Evolutionary conservation across 2,113 vertebrate species (phyloP).

Genomic region (Willisornis vidua): DNA sequence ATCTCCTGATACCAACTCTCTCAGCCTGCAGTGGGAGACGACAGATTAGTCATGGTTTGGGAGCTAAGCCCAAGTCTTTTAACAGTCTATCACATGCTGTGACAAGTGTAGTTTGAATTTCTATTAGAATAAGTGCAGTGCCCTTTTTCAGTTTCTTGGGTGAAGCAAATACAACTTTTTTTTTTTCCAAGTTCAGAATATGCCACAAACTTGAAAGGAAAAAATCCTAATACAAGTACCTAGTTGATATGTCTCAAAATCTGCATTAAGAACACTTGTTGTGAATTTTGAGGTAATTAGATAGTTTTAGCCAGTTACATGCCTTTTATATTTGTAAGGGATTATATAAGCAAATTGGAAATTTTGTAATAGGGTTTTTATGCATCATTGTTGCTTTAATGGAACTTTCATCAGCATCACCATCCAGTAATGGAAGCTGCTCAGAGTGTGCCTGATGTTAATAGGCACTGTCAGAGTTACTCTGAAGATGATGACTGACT

Average conservation of each 20-base stretch:
- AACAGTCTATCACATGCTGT: slow-evolving; percentile 21
- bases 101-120: slow-evolving; percentile 17
- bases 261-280: not conserved
- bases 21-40: not conserved
- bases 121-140: not conserved
- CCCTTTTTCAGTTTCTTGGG: not conserved
- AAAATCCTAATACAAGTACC: not conserved
- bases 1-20: not conserved
- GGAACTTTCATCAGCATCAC: not conserved
- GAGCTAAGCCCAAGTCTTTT: slow-evolving; percentile 34
- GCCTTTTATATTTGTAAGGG: not conserved
- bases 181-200: not conserved
- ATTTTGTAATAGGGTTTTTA: not conserved
- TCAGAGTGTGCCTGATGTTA: not conserved
- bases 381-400: not conserved
- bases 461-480: not conserved
- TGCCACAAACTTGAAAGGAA: not conserved
- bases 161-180: not conserved
- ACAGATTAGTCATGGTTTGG: slow-evolving; percentile 45
- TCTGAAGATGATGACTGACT: slow-evolving; percentile 18
- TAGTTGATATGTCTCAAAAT: not conserved
- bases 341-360: not conserved
- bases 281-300: not conserved
- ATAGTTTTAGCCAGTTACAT: not conserved
- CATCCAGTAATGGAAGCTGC: not conserved